Percentiles rank a stretch among this genome's conserved stretches.
Evolutionary conservation across 2,888 invertebrate genomes (phyloP).

Genomic region (Agrenia bidenticulata): DNA sequence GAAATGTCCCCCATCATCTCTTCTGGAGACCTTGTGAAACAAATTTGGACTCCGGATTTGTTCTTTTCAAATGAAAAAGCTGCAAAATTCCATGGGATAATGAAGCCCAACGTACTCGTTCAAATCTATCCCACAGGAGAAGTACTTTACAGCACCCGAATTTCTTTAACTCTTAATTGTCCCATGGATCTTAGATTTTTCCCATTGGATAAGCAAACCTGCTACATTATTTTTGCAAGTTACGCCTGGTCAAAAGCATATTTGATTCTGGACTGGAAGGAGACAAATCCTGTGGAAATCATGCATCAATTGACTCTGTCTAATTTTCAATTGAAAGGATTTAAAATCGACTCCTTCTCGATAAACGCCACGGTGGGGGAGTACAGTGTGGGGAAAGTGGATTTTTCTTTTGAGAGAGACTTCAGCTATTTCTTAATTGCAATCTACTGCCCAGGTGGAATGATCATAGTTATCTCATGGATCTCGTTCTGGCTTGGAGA

Average conservation of each 20-base stretch:
- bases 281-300: neutral
- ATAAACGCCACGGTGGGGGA: constrained; percentile 2
- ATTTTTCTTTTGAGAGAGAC: constrained; percentile 11
- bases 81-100: constrained; percentile 14
- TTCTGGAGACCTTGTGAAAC: constrained; percentile 6
- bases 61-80: constrained; percentile 26
- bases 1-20: neutral
- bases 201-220: constrained; percentile 33
- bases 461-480: constrained; percentile 26
- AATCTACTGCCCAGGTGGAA: constrained; percentile 10
- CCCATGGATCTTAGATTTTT: constrained; percentile 28
- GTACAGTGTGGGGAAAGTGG: constrained; percentile 12
- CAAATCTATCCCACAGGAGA: constrained; percentile 29
- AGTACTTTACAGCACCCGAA: constrained; percentile 4
- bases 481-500: constrained; percentile 33
- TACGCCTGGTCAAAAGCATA: constrained; percentile 7
- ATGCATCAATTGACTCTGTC: neutral
- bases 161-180: constrained; percentile 28
- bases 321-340: neutral
- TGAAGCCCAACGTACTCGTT: constrained; percentile 17
- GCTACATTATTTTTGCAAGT: constrained; percentile 19
- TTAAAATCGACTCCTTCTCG: neutral
- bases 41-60: constrained; percentile 27
- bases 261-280: constrained; percentile 13
- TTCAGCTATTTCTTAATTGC: constrained; percentile 19